These are phyloP conservation scores for Rhea pennata DNA, from an alignment of 2,113 vertebrate species.

Conservation along the genomic window DNA sequence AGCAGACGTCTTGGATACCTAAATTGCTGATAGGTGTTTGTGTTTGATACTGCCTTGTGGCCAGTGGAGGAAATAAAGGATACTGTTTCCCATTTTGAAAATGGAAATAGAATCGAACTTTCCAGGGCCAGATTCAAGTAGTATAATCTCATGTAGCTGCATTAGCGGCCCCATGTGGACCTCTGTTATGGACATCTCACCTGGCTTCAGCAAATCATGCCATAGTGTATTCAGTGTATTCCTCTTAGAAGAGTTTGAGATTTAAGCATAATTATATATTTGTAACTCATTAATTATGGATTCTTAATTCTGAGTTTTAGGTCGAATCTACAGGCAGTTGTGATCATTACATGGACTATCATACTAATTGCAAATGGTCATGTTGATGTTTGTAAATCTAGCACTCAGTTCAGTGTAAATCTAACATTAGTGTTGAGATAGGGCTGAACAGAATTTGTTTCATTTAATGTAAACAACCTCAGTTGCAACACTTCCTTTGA, in stretches of 20 bases:
- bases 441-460: background rate
- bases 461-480: too few species aligned
- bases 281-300: background rate
- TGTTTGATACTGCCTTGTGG: background rate
- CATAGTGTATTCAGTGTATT: background rate
- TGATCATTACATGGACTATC: background rate
- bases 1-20: background rate
- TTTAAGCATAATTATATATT: background rate
- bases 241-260: background rate
- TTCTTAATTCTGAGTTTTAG: background rate
- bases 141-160: background rate
- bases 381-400: background rate
- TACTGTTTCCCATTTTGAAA: background rate
- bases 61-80: background rate
- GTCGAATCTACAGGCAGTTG: background rate
- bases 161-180: background rate
- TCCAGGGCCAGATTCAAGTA: background rate
- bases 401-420: background rate
- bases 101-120: background rate
- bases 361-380: background rate
- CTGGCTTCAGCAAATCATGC: accelerated
- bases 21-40: background rate
- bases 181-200: background rate
- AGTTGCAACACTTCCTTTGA: background rate
- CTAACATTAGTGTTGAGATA: background rate